phyloP scores from a whole-genome alignment of 1,140 invertebrate genomes.

The Adoxophyes honmai region DNA sequence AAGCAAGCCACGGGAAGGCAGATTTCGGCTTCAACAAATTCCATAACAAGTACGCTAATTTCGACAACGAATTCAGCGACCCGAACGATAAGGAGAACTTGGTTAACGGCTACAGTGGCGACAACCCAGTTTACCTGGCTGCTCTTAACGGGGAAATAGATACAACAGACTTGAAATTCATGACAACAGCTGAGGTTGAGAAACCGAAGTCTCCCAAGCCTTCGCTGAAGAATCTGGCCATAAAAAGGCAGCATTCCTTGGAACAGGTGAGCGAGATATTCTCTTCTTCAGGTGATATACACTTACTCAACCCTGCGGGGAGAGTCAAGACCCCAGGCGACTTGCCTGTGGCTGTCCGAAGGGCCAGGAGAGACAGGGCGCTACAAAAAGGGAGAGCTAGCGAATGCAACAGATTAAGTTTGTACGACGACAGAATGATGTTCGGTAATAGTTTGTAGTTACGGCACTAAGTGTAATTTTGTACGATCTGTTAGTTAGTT shows the following conservation, averaged over 20 bases:
- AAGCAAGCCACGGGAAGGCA: constrained; percentile 49
- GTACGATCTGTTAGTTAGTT: neutral
- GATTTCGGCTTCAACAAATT: constrained; percentile 57
- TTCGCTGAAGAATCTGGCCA: constrained; percentile 48
- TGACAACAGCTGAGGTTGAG: constrained; percentile 20
- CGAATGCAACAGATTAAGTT: constrained; percentile 82
- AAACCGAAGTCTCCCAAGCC: constrained; percentile 48
- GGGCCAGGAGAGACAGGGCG: constrained; percentile 78
- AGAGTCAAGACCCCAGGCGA: constrained; percentile 90
- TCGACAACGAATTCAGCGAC: constrained; percentile 68
- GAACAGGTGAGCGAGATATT: constrained; percentile 85
- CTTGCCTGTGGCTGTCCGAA: constrained; percentile 85
- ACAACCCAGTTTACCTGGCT: constrained; percentile 65
- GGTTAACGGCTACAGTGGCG: constrained; percentile 56
- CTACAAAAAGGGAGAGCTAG: constrained; percentile 61
- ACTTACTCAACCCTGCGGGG: constrained; percentile 84
- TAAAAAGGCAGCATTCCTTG: constrained; percentile 79
- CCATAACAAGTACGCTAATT: constrained; percentile 61
- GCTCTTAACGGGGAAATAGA: constrained; percentile 61
- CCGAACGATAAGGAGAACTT: constrained; percentile 65
- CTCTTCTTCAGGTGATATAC: constrained; percentile 76
- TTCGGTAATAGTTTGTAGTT: constrained; percentile 70
- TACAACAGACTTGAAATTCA: constrained; percentile 41
- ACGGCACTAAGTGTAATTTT: constrained; percentile 4
- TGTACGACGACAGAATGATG: constrained; percentile 94